These are phyloP conservation scores for Brachyptera risi DNA, from an alignment of 2,888 invertebrate species.

Conservation along the genomic window DNA sequence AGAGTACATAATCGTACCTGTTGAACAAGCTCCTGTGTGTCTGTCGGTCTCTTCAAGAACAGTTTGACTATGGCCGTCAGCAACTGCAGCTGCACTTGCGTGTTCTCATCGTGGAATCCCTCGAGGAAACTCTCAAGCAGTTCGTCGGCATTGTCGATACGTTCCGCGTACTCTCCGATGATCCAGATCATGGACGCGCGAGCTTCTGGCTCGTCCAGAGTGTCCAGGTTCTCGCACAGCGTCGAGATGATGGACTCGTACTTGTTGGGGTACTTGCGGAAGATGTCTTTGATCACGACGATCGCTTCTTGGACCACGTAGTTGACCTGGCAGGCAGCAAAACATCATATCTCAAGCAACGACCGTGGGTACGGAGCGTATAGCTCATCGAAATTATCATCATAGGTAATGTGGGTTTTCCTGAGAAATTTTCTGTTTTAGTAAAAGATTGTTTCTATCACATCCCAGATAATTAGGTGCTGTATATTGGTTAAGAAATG, in stretches of 20 bases:
- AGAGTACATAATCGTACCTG: slow-evolving; percentile 52
- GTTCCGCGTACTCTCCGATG: slow-evolving; percentile 95
- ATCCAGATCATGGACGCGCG: slow-evolving; percentile 94
- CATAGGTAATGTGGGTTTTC: too few species aligned
- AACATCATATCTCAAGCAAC: too few species aligned
- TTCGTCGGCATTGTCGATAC: slow-evolving; percentile 99
- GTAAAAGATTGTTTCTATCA: too few species aligned
- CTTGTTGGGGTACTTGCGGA: slow-evolving; percentile 97
- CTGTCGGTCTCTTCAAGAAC: slow-evolving; percentile 95
- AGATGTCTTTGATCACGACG: slow-evolving; percentile 97
- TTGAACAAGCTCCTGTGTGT: slow-evolving; percentile 97
- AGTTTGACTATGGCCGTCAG: slow-evolving; percentile 98
- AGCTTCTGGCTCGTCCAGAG: slow-evolving; percentile 97
- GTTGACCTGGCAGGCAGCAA: slow-evolving; percentile 71
- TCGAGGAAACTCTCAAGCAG: slow-evolving; percentile 96
- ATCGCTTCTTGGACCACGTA: slow-evolving; percentile 99
- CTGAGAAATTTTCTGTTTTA: too few species aligned
- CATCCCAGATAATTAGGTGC: too few species aligned
- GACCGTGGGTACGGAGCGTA: too few species aligned
- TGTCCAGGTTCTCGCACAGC: slow-evolving; percentile 96
- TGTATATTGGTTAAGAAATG: too few species aligned
- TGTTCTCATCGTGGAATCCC: slow-evolving; percentile 95
- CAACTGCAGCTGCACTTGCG: slow-evolving; percentile 93
- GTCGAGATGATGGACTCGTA: slow-evolving; percentile 99
- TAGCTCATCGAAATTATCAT: too few species aligned